These are phyloP conservation scores for Athene noctua DNA, from an alignment of 2,113 vertebrate species.

Conservation along the genomic window DNA sequence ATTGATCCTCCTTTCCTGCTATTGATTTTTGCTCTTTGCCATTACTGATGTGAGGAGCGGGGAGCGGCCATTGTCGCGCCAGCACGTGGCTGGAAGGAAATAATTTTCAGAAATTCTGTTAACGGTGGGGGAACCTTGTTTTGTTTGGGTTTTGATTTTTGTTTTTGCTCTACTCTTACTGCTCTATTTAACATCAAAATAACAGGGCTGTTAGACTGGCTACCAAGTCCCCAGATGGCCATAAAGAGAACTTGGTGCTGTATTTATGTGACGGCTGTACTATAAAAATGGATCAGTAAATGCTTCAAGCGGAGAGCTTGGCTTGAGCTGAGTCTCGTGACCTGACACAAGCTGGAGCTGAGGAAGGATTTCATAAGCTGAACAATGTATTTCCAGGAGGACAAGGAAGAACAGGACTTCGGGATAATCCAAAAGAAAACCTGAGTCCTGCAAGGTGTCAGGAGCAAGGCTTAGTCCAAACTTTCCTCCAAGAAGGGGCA, in stretches of 20 bases:
- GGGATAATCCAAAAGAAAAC: not conserved
- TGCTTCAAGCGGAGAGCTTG: not conserved
- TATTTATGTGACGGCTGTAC: conserved; percentile 42
- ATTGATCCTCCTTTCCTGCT: conserved; percentile 20
- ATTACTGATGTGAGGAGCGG: rapidly evolving
- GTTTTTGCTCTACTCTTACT: conserved; percentile 1
- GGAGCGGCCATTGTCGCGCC: rapidly evolving
- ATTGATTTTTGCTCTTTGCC: not conserved
- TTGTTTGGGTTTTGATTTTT: not conserved
- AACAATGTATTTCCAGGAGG: not conserved
- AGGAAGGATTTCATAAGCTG: not conserved
- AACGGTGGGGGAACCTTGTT: not conserved
- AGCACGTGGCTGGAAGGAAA: not conserved
- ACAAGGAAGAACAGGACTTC: not conserved
- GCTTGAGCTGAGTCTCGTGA: not conserved
- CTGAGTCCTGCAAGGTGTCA: not conserved
- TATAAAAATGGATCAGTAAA: conserved; percentile 40
- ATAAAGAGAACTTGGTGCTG: conserved; percentile 32
- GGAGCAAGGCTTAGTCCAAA: not conserved
- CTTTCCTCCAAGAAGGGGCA: not conserved
- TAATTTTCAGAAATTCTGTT: not conserved
- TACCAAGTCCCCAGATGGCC: conserved; percentile 36
- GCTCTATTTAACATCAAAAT: conserved; percentile 51
- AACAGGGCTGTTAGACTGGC: conserved; percentile 40
- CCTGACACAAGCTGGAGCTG: not conserved